Percentiles rank a stretch among this genome's conserved stretches.
Evolutionary conservation across 2,797 vertebrate genomes (phyloP).

Genomic region (Danio kyathit): DNA sequence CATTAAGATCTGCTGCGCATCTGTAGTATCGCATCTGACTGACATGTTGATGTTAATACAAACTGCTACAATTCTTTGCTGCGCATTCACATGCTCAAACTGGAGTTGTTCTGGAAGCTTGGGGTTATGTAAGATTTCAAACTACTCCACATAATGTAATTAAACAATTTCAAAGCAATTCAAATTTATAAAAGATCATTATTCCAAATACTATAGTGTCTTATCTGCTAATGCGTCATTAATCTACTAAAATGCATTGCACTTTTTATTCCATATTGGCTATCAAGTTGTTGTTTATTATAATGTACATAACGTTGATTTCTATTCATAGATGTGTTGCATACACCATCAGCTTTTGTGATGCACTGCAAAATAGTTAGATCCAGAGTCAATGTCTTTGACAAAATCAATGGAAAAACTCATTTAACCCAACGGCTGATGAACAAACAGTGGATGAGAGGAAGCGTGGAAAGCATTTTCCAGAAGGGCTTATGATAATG

Average conservation of each 20-base stretch:
- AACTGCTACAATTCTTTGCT: conserved; percentile 20
- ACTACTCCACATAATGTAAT: neutral
- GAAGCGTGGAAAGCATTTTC: neutral
- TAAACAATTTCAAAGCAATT: neutral
- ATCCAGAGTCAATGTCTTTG: conserved; percentile 1
- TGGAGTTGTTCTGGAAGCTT: neutral
- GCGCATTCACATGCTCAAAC: neutral
- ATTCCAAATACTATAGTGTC: neutral
- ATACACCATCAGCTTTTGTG: neutral
- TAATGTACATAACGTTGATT: neutral
- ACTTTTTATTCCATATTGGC: neutral
- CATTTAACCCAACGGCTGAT: neutral
- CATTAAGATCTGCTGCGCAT: neutral
- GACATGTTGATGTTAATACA: conserved; percentile 1
- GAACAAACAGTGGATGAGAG: neutral
- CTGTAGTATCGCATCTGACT: conserved; percentile 1
- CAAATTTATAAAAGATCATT: neutral
- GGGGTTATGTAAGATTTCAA: conserved; percentile 11
- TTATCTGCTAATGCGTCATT: neutral
- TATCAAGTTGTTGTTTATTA: neutral
- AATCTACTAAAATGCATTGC: neutral
- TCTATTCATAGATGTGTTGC: too few species aligned
- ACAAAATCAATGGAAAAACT: conserved; percentile 8
- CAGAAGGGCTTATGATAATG: conserved; percentile 8
- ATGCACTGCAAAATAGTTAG: neutral